These are phyloP conservation scores for Drosophila ezoana DNA, from an alignment of 2,888 invertebrate species.

Conservation along the genomic window DNA sequence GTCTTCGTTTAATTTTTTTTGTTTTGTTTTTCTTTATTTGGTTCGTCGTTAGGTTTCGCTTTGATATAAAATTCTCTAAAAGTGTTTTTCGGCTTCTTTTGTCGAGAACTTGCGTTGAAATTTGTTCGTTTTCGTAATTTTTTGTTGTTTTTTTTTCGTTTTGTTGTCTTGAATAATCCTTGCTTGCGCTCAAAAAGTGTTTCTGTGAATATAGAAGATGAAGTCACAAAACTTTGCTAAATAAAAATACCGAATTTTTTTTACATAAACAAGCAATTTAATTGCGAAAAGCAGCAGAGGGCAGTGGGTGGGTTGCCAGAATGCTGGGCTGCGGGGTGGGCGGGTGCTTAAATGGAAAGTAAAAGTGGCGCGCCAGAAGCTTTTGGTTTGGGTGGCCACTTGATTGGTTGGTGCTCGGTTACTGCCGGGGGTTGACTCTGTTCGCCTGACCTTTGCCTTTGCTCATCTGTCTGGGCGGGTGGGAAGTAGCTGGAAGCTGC, in stretches of 20 bases:
- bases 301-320: neutral
- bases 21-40: constrained; percentile 33
- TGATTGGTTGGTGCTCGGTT: constrained; percentile 76
- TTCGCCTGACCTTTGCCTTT: constrained; percentile 49
- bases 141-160: constrained; percentile 36
- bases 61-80: constrained; percentile 65
- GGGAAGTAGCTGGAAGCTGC: constrained; percentile 37
- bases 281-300: constrained; percentile 24
- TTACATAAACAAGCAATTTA: constrained; percentile 36
- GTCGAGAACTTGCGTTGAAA: constrained; percentile 57
- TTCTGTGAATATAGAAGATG: constrained; percentile 75
- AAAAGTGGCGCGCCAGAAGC: constrained; percentile 76
- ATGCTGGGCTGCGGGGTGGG: neutral
- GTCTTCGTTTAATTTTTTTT: constrained; percentile 36
- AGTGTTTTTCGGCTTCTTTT: constrained; percentile 55
- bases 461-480: constrained; percentile 6
- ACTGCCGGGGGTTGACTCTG: constrained; percentile 53
- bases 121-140: constrained; percentile 50
- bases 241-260: constrained; percentile 29
- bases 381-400: constrained; percentile 77
- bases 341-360: constrained; percentile 64
- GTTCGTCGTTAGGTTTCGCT: constrained; percentile 41
- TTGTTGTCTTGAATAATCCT: constrained; percentile 77
- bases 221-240: constrained; percentile 44
- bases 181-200: constrained; percentile 83